Percentiles rank a stretch among this genome's conserved stretches.
phyloP scores from a whole-genome alignment of 2,888 invertebrate species.

The Melipona bicolor region DNA sequence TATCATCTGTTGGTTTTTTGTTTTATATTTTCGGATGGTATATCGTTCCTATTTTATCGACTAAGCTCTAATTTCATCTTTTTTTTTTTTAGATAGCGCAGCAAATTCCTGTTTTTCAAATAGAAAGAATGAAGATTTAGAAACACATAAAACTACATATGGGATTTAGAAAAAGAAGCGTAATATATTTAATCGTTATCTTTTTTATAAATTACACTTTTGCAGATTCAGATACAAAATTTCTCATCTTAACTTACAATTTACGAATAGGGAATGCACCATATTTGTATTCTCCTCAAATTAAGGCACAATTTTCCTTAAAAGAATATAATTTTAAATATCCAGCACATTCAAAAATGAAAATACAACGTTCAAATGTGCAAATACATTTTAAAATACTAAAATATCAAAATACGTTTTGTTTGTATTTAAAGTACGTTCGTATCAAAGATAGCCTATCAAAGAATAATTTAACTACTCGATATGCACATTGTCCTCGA shows the following conservation, averaged over 20 bases:
- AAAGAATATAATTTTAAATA: neutral
- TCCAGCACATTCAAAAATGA: slow-evolving; percentile 5
- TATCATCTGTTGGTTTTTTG: neutral
- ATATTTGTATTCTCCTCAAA: no score
- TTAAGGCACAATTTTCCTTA: slow-evolving; percentile 25
- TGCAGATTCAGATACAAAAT: slow-evolving; percentile 22
- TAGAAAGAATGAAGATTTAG: neutral
- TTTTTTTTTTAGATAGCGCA: no score
- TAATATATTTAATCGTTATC: neutral
- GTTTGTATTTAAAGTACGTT: slow-evolving; percentile 21
- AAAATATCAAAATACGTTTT: slow-evolving; percentile 14
- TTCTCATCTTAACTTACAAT: neutral
- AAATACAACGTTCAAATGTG: neutral
- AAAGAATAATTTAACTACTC: neutral
- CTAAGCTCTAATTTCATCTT: neutral
- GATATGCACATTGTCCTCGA: neutral
- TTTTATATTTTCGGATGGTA: neutral
- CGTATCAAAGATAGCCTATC: neutral
- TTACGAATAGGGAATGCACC: slow-evolving; percentile 11
- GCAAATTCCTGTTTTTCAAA: no score
- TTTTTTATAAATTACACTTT: neutral
- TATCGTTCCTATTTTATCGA: neutral
- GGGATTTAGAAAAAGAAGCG: neutral
- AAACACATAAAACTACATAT: neutral
- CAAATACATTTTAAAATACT: neutral